Evolutionary conservation across 2,113 vertebrate species (phyloP).

Genomic region (Crotalus horridus): DNA sequence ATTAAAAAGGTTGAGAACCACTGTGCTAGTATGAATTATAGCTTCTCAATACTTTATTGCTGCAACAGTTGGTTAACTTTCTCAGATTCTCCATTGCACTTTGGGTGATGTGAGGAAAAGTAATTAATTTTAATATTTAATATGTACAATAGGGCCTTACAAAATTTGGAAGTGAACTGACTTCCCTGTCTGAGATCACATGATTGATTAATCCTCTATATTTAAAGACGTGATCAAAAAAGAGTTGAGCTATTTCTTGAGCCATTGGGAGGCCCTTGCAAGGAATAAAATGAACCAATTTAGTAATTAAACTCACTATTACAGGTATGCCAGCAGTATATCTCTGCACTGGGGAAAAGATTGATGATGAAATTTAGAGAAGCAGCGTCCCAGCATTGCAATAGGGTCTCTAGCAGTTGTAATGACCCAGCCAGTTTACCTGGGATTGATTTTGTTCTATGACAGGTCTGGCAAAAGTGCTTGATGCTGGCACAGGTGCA

Average conservation of each 20-base stretch:
- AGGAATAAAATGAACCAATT: background rate
- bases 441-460: background rate
- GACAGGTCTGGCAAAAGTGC: background rate
- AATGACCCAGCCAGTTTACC: background rate
- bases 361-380: background rate
- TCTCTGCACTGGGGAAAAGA: background rate
- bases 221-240: background rate
- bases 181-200: background rate
- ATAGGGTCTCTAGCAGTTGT: background rate
- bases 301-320: background rate
- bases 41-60: background rate
- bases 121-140: background rate
- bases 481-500: background rate
- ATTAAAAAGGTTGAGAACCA: no score
- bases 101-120: background rate
- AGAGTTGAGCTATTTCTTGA: background rate
- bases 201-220: background rate
- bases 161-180: background rate
- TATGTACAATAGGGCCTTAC: background rate
- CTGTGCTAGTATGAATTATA: background rate
- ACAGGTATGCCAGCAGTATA: background rate
- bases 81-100: background rate
- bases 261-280: background rate
- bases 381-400: background rate
- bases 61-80: background rate